A percentile compares a stretch with the other conserved stretches of the same genome.
These are phyloP conservation scores for Homalodisca vitripennis DNA, from an alignment of 1,140 invertebrate genomes.

Conservation along the genomic window DNA sequence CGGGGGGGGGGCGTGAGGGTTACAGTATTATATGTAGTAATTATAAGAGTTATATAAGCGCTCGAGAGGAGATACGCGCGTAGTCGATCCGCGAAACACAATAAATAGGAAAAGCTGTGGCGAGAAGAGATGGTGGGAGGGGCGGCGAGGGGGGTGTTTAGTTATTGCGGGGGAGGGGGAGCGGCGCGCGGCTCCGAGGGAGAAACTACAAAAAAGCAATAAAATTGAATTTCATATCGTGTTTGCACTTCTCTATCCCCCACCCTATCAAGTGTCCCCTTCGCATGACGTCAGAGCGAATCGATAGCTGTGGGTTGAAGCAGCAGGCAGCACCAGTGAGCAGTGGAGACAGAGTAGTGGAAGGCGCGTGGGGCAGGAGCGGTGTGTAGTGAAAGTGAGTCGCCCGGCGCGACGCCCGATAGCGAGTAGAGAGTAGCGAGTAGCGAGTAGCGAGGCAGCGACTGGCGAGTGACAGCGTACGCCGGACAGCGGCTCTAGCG, in stretches of 20 bases:
- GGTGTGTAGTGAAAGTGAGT: not conserved
- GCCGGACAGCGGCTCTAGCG: too few relatives aligned
- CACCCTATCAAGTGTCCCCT: conserved; percentile 28
- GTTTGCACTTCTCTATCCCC: conserved; percentile 40
- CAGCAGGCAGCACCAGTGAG: too few relatives aligned
- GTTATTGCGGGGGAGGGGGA: conserved; percentile 4
- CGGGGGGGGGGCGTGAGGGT: too few relatives aligned
- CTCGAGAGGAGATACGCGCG: not conserved
- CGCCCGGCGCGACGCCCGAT: too few relatives aligned
- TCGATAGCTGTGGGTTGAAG: conserved; percentile 28
- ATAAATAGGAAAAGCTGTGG: conserved; percentile 15
- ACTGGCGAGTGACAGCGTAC: not conserved
- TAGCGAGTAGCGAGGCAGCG: too few relatives aligned
- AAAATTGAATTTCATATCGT: conserved; percentile 44
- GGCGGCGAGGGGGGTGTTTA: conserved; percentile 21
- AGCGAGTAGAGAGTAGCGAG: not conserved
- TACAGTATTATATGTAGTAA: not conserved
- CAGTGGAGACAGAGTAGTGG: not conserved
- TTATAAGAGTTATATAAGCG: conserved; percentile 5
- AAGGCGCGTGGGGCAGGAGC: too few relatives aligned
- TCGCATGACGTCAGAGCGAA: conserved; percentile 35
- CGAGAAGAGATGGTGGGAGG: too few relatives aligned
- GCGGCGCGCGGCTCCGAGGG: conserved; percentile 12
- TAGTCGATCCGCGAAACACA: conserved; percentile 9
- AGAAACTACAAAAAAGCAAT: conserved; percentile 41